These are phyloP conservation scores for Stegana nigrithorax DNA, from an alignment of 2,888 invertebrate genomes.

Conservation along the genomic window DNA sequence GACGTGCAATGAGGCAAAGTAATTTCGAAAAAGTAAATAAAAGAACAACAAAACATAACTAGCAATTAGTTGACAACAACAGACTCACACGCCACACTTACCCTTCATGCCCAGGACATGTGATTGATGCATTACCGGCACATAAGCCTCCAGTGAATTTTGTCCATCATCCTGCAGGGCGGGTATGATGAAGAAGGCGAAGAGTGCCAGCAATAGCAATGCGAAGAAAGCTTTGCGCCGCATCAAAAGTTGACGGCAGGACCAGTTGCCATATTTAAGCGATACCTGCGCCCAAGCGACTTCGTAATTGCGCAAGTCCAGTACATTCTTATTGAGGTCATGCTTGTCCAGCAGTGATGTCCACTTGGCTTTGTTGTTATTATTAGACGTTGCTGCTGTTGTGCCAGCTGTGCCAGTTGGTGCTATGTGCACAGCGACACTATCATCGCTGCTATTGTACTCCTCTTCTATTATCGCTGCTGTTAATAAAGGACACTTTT, in stretches of 20 bases:
- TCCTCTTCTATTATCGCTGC: neutral
- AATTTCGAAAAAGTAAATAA: no score
- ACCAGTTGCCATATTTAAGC: constrained; percentile 24
- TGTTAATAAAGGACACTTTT: neutral
- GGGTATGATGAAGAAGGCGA: constrained; percentile 55
- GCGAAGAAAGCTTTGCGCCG: constrained; percentile 46
- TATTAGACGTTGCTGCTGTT: neutral
- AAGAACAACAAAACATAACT: neutral
- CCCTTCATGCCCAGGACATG: constrained; percentile 66
- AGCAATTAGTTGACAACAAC: neutral
- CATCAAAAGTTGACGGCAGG: constrained; percentile 38
- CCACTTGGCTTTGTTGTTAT: neutral
- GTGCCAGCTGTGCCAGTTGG: neutral
- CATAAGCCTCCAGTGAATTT: constrained; percentile 30
- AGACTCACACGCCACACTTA: constrained; percentile 43
- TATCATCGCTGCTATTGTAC: no score
- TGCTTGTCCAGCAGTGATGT: neutral
- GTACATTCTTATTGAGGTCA: constrained; percentile 6
- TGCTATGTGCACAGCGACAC: no score
- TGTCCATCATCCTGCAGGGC: constrained; percentile 45
- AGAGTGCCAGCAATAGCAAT: constrained; percentile 40
- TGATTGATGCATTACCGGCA: constrained; percentile 61
- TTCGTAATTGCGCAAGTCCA: neutral
- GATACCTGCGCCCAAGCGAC: neutral
- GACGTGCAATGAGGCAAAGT: no score